phyloP scores from a whole-genome alignment of 2,797 vertebrate genomes.

The Microctenopoma steveboyesi region DNA sequence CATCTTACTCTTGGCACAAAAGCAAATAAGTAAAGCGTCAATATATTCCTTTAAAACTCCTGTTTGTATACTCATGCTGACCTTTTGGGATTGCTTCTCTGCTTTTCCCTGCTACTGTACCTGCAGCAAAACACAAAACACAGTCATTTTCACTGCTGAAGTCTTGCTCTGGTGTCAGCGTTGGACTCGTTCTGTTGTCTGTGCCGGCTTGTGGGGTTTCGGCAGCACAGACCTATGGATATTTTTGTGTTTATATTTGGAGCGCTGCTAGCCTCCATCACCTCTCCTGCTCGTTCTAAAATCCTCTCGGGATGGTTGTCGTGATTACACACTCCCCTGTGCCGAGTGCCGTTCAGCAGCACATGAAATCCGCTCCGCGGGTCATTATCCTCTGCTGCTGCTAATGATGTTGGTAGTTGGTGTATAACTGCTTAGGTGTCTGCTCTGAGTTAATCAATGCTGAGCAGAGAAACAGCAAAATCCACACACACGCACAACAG shows the following conservation, averaged over 20 bases:
- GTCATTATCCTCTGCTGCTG: constrained; percentile 63
- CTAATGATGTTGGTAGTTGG: constrained; percentile 69
- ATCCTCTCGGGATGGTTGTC: constrained; percentile 51
- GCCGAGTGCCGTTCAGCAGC: constrained; percentile 48
- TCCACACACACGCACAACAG: constrained; percentile 31
- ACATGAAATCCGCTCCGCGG: constrained; percentile 59
- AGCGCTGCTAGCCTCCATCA: constrained; percentile 33
- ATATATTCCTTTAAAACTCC: constrained; percentile 4
- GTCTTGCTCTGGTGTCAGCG: constrained; percentile 1
- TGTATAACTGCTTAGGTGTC: constrained; percentile 57
- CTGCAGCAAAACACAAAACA: neutral
- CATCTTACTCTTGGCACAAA: neutral
- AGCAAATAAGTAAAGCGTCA: neutral
- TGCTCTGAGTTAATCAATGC: constrained; percentile 57
- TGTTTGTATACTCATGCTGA: neutral
- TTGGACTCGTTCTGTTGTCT: constrained; percentile 4
- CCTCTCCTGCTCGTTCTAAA: constrained; percentile 41
- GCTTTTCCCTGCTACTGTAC: neutral
- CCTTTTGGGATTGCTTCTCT: neutral
- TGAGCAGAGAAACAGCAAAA: constrained; percentile 35
- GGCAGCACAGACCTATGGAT: constrained; percentile 5
- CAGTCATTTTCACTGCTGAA: constrained; percentile 1
- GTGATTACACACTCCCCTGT: constrained; percentile 56
- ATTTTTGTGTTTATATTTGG: constrained; percentile 27
- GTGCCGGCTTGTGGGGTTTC: constrained; percentile 4